Conservation (phyloP, 2,797 vertebrate species). For the Anniella stebbinsi region DNA sequence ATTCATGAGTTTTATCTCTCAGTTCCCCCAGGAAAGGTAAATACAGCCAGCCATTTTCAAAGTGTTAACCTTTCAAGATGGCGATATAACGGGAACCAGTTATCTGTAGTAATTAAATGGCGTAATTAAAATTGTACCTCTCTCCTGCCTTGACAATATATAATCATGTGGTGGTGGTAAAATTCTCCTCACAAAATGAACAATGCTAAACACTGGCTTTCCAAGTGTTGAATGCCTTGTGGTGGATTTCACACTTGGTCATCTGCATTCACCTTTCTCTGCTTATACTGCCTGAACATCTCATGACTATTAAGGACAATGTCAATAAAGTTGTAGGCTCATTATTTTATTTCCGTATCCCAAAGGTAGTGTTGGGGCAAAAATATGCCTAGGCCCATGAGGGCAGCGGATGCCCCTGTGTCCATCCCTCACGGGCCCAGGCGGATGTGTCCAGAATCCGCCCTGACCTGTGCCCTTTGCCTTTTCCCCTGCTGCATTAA, state of each 20-base stretch:
- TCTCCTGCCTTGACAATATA: not conserved
- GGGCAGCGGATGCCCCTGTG: too few relatives aligned
- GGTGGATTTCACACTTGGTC: too few relatives aligned
- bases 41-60: not conserved
- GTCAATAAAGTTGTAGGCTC: not conserved
- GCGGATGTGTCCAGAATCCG: too few relatives aligned
- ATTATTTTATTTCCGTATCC: not conserved
- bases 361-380: not conserved
- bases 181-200: not conserved
- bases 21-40: not conserved
- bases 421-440: too few relatives aligned
- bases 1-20: not conserved
- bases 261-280: not conserved
- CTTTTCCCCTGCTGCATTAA: too few relatives aligned
- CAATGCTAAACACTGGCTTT: not conserved
- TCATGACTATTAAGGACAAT: not conserved
- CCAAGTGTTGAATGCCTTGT: not conserved
- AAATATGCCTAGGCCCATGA: too few relatives aligned
- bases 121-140: not conserved
- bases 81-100: not conserved
- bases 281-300: not conserved
- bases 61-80: not conserved
- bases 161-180: not conserved
- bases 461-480: too few relatives aligned
- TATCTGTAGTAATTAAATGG: slow-evolving; percentile 14